These are phyloP conservation scores for Strigamia transsilvanica DNA, from an alignment of 2,888 invertebrate genomes.

Conservation along the genomic window DNA sequence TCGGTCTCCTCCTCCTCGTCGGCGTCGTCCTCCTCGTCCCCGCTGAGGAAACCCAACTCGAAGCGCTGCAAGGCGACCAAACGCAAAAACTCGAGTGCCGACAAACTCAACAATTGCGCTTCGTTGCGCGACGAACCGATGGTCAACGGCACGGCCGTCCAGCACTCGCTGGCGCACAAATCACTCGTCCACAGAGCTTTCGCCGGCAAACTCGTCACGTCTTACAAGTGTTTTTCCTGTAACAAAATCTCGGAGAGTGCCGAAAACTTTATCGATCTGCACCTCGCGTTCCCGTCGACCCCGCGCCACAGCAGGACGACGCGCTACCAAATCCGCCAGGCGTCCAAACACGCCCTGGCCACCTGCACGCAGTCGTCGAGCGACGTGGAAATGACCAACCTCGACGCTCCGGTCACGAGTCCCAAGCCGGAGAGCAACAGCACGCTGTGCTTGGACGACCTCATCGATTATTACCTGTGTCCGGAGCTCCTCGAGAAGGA, in stretches of 20 bases:
- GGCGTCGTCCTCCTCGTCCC: neutral
- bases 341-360: neutral
- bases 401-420: neutral
- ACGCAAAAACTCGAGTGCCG: neutral
- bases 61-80: neutral
- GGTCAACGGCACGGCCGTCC: neutral
- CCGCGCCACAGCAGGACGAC: neutral
- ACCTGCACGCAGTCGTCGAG: neutral
- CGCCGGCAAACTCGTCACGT: constrained; percentile 78
- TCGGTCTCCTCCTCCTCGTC: neutral
- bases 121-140: neutral
- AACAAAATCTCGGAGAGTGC: constrained; percentile 75
- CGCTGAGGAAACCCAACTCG: neutral
- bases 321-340: constrained; percentile 33
- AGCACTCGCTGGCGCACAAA: neutral
- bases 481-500: constrained; percentile 81
- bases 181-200: constrained; percentile 75
- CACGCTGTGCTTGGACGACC: constrained; percentile 71
- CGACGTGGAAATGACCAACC: neutral
- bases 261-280: constrained; percentile 81
- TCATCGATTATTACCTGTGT: constrained; percentile 79
- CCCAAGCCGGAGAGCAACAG: neutral
- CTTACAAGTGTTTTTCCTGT: constrained; percentile 78
- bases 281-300: constrained; percentile 62
- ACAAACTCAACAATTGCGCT: neutral